Percentiles rank a stretch among this genome's conserved stretches.
Evolutionary conservation across 2,888 invertebrate species (phyloP).

Genomic region (Brachyptera risi): DNA sequence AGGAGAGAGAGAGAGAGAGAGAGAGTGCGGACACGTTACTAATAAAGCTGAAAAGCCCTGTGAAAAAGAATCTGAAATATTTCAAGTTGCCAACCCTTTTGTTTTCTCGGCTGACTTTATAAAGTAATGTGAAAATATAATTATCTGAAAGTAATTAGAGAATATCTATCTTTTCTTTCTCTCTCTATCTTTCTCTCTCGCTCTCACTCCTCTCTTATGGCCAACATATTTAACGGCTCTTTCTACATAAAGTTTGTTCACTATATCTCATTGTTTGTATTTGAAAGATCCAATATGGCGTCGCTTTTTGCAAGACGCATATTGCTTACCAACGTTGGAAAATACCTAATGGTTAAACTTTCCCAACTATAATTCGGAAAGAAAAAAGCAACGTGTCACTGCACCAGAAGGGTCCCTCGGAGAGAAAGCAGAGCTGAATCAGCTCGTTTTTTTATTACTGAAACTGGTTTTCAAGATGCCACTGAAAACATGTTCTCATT

Average conservation of each 20-base stretch:
- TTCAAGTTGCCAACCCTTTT: background rate
- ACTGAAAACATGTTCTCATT: no score
- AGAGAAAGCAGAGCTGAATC: no score
- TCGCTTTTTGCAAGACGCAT: no score
- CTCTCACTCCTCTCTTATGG: background rate
- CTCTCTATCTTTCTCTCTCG: background rate
- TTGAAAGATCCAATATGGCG: slow-evolving; percentile 5
- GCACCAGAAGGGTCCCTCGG: no score
- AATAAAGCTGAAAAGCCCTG: no score
- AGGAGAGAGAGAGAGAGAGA: no score
- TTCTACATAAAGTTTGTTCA: background rate
- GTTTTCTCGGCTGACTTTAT: background rate
- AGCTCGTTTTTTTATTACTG: no score
- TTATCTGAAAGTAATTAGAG: slow-evolving; percentile 14
- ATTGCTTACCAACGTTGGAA: background rate
- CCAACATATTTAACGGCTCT: background rate
- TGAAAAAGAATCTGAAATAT: background rate
- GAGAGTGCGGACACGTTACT: no score
- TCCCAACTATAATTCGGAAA: background rate
- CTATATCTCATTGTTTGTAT: slow-evolving; percentile 6
- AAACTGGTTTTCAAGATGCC: no score
- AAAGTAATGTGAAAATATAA: background rate
- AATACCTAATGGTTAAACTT: slow-evolving; percentile 11
- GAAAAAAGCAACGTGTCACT: slow-evolving; percentile 3
- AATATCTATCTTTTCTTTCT: slow-evolving; percentile 4